Evolutionary conservation across 2,888 invertebrate species (phyloP).

Genomic region (Ecliptopera silaceata): DNA sequence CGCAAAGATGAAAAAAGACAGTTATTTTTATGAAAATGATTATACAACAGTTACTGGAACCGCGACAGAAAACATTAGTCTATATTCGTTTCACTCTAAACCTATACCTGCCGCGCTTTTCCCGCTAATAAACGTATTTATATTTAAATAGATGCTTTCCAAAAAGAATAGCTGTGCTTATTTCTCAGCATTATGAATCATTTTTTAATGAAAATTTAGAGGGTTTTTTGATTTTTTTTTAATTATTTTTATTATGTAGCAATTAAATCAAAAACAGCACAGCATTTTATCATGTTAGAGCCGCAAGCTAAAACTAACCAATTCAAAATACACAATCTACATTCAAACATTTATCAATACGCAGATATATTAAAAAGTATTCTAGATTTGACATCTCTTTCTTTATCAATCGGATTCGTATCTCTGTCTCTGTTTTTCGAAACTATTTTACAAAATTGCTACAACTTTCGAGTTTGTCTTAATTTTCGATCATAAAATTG

Average conservation of each 20-base stretch:
- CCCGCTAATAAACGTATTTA: constrained; percentile 12
- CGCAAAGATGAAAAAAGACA: neutral
- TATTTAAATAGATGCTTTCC: constrained; percentile 3
- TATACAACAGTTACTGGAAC: neutral
- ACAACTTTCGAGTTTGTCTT: neutral
- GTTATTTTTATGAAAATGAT: neutral
- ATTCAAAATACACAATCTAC: neutral
- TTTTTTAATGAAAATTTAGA: neutral
- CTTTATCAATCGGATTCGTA: neutral
- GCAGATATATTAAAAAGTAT: constrained; percentile 1
- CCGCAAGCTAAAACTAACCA: neutral
- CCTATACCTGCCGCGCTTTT: constrained; percentile 36
- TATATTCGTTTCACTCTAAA: constrained; percentile 46
- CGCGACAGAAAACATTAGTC: no score
- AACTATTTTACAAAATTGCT: neutral
- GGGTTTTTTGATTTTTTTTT: neutral
- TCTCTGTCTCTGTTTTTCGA: constrained; percentile 11
- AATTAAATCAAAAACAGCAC: constrained; percentile 1
- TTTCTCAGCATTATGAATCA: no score
- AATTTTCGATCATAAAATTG: no score
- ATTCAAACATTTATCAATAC: constrained; percentile 1
- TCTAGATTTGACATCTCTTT: constrained; percentile 2
- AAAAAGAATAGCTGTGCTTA: constrained; percentile 10
- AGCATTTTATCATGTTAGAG: constrained; percentile 1
- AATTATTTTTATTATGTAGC: neutral